These are phyloP conservation scores for Ondatra zibethicus DNA, from an alignment of 2,113 vertebrate species.

Conservation along the genomic window DNA sequence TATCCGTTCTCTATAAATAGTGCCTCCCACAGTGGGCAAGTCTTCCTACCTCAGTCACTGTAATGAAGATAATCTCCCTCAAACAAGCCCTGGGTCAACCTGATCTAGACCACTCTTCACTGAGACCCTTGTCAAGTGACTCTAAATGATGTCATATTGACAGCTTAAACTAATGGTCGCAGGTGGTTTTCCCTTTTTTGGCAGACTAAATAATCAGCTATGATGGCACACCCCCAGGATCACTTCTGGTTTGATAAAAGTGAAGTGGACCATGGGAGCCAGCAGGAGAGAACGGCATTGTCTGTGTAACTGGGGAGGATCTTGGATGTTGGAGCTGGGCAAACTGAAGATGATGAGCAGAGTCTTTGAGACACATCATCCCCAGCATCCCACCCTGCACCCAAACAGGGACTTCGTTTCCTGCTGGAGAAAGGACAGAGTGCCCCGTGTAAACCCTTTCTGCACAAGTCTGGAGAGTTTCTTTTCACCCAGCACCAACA, in stretches of 20 bases:
- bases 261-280: not conserved
- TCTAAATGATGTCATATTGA: not conserved
- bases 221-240: not conserved
- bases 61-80: not conserved
- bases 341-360: not conserved
- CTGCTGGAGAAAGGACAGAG: not conserved
- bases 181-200: not conserved
- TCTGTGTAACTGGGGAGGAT: not conserved
- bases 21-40: not conserved
- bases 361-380: not conserved
- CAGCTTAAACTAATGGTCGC: not conserved
- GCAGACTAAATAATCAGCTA: not conserved
- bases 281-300: not conserved
- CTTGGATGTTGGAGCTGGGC: not conserved
- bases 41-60: no score
- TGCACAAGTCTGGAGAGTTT: not conserved
- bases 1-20: not conserved
- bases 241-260: not conserved
- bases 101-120: no score
- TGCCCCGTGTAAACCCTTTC: not conserved
- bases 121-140: not conserved
- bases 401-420: not conserved
- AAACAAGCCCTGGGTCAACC: no score
- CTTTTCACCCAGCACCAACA: not conserved
- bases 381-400: rapidly evolving